phyloP scores from a whole-genome alignment of 2,888 invertebrate genomes.

The Bimastos eiseni region DNA sequence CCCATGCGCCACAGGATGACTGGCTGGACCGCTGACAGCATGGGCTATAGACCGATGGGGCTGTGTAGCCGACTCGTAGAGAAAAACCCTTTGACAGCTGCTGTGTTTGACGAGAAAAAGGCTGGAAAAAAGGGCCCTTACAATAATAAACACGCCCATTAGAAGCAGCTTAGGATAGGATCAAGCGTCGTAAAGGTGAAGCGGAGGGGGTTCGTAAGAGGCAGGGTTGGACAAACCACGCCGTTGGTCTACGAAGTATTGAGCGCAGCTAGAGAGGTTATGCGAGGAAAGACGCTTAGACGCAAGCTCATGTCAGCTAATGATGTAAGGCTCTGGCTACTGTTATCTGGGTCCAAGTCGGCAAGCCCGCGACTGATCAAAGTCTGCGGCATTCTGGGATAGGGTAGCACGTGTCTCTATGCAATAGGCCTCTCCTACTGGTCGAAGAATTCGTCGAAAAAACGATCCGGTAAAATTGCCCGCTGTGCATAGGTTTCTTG shows the following conservation, averaged over 20 bases:
- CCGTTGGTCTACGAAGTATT: neutral
- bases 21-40: neutral
- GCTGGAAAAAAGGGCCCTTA: neutral
- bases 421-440: neutral
- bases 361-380: neutral
- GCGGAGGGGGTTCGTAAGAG: neutral
- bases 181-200: neutral
- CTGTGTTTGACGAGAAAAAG: neutral
- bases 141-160: neutral
- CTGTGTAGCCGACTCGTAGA: neutral
- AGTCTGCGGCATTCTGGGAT: neutral
- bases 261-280: neutral
- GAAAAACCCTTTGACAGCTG: constrained; percentile 13
- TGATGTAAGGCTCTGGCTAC: neutral
- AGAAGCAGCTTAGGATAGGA: neutral
- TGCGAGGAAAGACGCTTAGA: neutral
- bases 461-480: neutral
- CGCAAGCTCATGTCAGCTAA: neutral
- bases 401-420: neutral
- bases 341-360: neutral
- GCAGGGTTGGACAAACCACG: neutral
- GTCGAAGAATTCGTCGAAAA: too few species aligned
- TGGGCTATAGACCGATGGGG: neutral
- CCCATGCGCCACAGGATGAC: neutral
- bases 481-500: neutral